These are phyloP conservation scores for Numida meleagris DNA, from an alignment of 2,113 vertebrate species.

Conservation along the genomic window DNA sequence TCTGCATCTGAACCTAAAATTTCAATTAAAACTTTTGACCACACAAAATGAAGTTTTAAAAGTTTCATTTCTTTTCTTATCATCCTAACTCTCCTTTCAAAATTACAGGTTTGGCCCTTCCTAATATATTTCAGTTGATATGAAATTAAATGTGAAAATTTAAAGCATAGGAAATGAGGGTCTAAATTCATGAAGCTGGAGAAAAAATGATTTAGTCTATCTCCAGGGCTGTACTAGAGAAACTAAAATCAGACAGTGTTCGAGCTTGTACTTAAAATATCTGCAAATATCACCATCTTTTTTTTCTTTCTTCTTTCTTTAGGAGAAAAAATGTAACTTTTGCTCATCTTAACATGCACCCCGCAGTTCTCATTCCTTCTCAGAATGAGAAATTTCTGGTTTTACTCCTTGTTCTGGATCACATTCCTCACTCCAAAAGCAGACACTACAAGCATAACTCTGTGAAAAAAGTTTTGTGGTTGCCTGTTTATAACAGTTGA, in stretches of 20 bases:
- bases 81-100: neutral
- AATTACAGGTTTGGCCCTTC: slow-evolving; percentile 6
- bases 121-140: slow-evolving; percentile 8
- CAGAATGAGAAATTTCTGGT: neutral
- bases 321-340: neutral
- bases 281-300: neutral
- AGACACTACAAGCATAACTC: accelerated
- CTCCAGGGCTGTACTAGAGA: neutral
- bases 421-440: neutral
- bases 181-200: neutral
- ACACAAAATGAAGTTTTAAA: neutral
- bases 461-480: neutral
- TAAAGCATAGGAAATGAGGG: neutral
- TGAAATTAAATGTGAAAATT: slow-evolving; percentile 34
- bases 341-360: neutral
- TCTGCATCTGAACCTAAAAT: neutral
- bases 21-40: neutral
- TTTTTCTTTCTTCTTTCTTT: neutral
- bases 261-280: neutral
- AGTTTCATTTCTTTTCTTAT: neutral
- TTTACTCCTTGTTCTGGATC: neutral
- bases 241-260: neutral
- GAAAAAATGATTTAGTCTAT: neutral
- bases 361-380: neutral
- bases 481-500: neutral